Conservation (phyloP, 2,797 vertebrate species). For the Enteromius mattozi region DNA sequence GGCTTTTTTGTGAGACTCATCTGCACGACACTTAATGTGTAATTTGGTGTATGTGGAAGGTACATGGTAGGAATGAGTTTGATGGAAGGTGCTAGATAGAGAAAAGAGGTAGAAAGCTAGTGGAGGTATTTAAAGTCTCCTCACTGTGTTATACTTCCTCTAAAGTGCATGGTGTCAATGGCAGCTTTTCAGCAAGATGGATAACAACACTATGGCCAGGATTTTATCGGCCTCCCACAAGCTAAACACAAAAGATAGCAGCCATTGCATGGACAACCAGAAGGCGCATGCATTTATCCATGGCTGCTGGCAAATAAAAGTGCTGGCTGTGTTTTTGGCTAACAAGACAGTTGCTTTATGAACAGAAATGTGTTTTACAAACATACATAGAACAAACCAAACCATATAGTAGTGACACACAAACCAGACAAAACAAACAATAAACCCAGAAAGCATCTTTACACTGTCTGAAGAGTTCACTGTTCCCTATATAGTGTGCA, state of each 20-base stretch:
- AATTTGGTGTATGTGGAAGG: background rate
- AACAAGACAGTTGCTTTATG: constrained; percentile 46
- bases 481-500: background rate
- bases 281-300: constrained; percentile 73
- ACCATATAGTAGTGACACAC: too few species aligned
- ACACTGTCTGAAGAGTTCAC: background rate
- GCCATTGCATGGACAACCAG: constrained; percentile 79
- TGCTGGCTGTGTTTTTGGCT: constrained; percentile 57
- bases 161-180: constrained; percentile 83
- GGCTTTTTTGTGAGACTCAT: too few species aligned
- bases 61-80: background rate
- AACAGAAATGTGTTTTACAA: constrained; percentile 61
- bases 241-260: constrained; percentile 74
- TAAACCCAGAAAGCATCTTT: too few species aligned
- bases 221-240: constrained; percentile 75
- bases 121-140: constrained; percentile 69
- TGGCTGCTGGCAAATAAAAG: constrained; percentile 64
- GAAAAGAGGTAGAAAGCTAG: constrained; percentile 59
- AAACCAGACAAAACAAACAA: too few species aligned
- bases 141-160: constrained; percentile 82
- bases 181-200: constrained; percentile 82
- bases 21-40: background rate
- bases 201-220: constrained; percentile 76
- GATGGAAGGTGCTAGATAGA: constrained; percentile 27
- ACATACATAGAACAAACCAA: background rate